These are phyloP conservation scores for Neoitamus cyanurus DNA, from an alignment of 2,888 invertebrate genomes.

Conservation along the genomic window DNA sequence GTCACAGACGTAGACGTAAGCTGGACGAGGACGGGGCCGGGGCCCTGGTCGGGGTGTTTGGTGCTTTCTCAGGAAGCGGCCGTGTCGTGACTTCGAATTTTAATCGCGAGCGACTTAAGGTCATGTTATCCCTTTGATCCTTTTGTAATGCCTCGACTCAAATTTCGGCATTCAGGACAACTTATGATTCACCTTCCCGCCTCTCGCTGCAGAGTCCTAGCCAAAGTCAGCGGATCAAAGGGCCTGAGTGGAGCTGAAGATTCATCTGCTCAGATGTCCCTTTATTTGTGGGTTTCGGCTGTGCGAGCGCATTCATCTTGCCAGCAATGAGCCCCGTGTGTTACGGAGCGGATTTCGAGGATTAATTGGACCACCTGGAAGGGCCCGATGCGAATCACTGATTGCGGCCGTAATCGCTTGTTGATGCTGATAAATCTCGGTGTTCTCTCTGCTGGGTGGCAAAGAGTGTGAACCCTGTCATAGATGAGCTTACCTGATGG, in stretches of 20 bases:
- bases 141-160: conserved; percentile 46
- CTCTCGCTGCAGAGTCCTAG: conserved; percentile 5
- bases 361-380: conserved; percentile 54
- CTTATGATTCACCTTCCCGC: neutral
- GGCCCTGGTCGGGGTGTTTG: neutral
- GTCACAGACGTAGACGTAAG: neutral
- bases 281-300: conserved; percentile 5
- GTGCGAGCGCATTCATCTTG: conserved; percentile 9
- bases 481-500: neutral
- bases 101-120: conserved; percentile 37
- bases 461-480: conserved; percentile 3
- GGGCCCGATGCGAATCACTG: conserved; percentile 48
- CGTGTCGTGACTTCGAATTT: conserved; percentile 51
- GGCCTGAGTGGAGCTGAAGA: neutral
- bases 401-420: conserved; percentile 50
- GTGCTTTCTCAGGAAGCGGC: conserved; percentile 36
- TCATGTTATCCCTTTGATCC: conserved; percentile 49
- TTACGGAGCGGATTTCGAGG: conserved; percentile 47
- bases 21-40: neutral
- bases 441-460: conserved; percentile 35
- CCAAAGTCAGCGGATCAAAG: neutral
- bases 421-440: conserved; percentile 44
- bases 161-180: conserved; percentile 24
- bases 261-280: conserved; percentile 8
- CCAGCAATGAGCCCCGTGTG: conserved; percentile 40